phyloP scores from a whole-genome alignment of 2,888 invertebrate species.

The Plebejus melissa region DNA sequence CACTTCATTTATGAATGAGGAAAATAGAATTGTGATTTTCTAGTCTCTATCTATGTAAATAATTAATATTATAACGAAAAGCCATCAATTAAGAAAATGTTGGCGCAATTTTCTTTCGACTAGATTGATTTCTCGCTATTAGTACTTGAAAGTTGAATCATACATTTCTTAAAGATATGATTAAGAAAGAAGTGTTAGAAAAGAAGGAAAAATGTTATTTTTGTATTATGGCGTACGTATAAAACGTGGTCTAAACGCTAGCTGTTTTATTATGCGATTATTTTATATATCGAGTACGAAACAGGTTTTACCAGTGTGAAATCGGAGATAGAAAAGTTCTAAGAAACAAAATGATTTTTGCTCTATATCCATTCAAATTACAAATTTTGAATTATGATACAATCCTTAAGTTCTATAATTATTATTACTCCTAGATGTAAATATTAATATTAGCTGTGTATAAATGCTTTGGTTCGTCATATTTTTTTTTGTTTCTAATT shows the following conservation, averaged over 20 bases:
- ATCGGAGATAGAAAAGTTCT: conserved; percentile 1
- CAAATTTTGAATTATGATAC: too few relatives aligned
- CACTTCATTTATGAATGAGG: too few relatives aligned
- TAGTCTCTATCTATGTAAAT: too few relatives aligned
- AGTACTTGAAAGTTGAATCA: neutral
- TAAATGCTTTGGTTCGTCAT: neutral
- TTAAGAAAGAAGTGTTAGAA: neutral
- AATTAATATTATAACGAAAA: too few relatives aligned
- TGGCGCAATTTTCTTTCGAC: too few relatives aligned
- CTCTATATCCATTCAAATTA: neutral
- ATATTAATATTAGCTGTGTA: neutral
- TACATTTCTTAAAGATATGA: neutral
- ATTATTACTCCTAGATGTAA: too few relatives aligned
- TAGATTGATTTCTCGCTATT: too few relatives aligned
- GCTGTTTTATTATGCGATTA: conserved; percentile 14
- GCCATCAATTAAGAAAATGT: too few relatives aligned
- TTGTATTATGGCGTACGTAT: neutral
- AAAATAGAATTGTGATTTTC: too few relatives aligned
- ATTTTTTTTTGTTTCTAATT: conserved; percentile 9
- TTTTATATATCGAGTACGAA: neutral
- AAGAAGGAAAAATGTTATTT: neutral
- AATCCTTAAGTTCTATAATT: too few relatives aligned
- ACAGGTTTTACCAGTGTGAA: conserved; percentile 16
- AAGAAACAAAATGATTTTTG: neutral
- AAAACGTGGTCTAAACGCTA: neutral